These are phyloP conservation scores for Drosophila pallidifrons DNA, from an alignment of 1,140 invertebrate genomes.

Conservation along the genomic window DNA sequence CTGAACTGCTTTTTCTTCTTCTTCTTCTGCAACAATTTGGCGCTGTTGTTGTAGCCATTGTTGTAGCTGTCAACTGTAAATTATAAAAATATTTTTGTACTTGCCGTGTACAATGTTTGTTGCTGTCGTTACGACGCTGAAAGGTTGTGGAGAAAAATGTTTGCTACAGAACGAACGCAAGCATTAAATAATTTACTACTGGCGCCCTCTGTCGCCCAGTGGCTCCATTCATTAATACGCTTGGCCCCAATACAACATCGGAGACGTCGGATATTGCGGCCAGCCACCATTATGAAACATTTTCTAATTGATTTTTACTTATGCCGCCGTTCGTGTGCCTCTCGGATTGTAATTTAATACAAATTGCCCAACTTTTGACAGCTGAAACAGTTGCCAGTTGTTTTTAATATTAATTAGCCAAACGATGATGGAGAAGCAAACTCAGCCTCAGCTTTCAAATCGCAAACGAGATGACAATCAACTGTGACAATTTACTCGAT, in stretches of 20 bases:
- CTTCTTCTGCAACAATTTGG: slow-evolving; percentile 49
- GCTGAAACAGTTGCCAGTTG: slow-evolving; percentile 49
- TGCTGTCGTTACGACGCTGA: slow-evolving; percentile 27
- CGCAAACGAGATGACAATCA: slow-evolving; percentile 55
- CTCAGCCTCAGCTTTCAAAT: neutral
- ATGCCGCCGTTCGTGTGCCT: neutral
- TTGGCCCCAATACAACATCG: slow-evolving; percentile 11
- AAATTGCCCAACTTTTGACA: slow-evolving; percentile 80
- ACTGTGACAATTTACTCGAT: slow-evolving; percentile 71
- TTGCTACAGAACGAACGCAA: slow-evolving; percentile 25
- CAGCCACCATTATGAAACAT: slow-evolving; percentile 65
- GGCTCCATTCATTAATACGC: slow-evolving; percentile 31
- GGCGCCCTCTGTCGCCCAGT: slow-evolving; percentile 25
- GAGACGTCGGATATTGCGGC: slow-evolving; percentile 52
- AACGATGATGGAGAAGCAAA: neutral
- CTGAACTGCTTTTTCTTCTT: slow-evolving; percentile 2
- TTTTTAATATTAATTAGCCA: slow-evolving; percentile 71
- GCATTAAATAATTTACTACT: slow-evolving; percentile 63
- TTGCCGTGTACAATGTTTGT: slow-evolving; percentile 30
- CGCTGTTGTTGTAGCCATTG: slow-evolving; percentile 42
- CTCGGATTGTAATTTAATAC: slow-evolving; percentile 70
- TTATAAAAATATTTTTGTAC: slow-evolving; percentile 79
- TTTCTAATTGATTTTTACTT: slow-evolving; percentile 78
- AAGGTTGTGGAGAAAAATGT: slow-evolving; percentile 32
- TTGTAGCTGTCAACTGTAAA: slow-evolving; percentile 78